Evolutionary conservation across 1,140 invertebrate species (phyloP), one percentile per base, ranked within the genome.

Genomic region (Leptinotarsa lineolata): DNA sequence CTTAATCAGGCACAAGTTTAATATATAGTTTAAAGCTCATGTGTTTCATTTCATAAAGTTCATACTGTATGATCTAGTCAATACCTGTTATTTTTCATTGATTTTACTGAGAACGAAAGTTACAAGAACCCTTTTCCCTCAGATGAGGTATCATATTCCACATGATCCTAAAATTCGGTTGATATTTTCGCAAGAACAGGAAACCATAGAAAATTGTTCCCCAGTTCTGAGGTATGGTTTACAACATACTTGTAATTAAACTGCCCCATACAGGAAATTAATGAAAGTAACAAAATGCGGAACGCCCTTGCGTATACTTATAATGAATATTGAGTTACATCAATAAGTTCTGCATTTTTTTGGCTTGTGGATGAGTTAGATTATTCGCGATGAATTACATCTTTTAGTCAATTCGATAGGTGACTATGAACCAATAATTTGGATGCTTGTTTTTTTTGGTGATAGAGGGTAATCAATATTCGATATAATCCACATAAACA

Each of bases 271-370:
- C 48, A 54, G 48, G 48, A 54, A 54, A 54, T 54, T 16, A 54
- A 16, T 54, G 15, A 5, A 18, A 18, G 48, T 16, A 54, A 54
- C 48, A 54, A 54, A 54, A 54, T 54, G 48, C 48, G 1, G 15
- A 16, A 54, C 15, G 2, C 46, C 48, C 16, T 54, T 54, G n/a
- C 48, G 48, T 5, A 13, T 54, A 54, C 48, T 1, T 18, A 54
- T 16, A 66, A 66, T 66, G 39, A 66, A 66, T 66, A 66, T 66
- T 21, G 15, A 20, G 15, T 66, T 66, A 66, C 64, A 66, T n/a
- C 39, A 30, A 39, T 6, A 13, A 18, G 22, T 66, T 66, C 22
- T 66, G 64, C 64, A 66, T 66, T 66, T 66, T 66, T 39, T 66
- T 18, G 64, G 64, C 64, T 66, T 66, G 20, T 66, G 12, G 48